phyloP scores from a whole-genome alignment of 2,888 invertebrate species.

The Phortica okadai region DNA sequence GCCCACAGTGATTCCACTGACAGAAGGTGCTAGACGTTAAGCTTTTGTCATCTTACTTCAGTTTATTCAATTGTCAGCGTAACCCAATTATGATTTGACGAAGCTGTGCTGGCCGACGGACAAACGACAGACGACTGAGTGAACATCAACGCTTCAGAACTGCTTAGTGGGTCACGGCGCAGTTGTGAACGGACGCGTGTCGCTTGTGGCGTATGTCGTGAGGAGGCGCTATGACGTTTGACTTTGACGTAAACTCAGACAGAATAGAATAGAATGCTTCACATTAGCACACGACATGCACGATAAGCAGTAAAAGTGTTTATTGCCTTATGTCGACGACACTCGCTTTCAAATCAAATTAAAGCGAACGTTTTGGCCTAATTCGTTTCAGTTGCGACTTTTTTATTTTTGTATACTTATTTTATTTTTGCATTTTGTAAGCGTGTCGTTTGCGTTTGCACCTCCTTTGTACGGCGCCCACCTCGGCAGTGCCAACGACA shows the following conservation, averaged over 20 bases:
- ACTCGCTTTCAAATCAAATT: not conserved
- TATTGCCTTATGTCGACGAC: too few relatives aligned
- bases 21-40: not conserved
- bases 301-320: too few relatives aligned
- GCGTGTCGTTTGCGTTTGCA: not conserved
- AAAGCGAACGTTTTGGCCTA: not conserved
- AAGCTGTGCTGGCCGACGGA: too few relatives aligned
- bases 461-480: not conserved
- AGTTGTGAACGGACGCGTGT: not conserved
- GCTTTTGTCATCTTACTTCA: not conserved
- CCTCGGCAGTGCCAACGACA: not conserved
- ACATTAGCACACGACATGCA: too few relatives aligned
- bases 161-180: not conserved
- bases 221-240: not conserved
- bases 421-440: not conserved
- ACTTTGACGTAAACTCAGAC: not conserved
- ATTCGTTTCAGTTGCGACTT: not conserved
- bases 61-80: not conserved
- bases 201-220: not conserved
- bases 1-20: not conserved
- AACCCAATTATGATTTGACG: not conserved
- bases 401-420: not conserved
- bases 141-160: not conserved
- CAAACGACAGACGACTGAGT: not conserved
- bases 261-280: not conserved